phyloP scores from a whole-genome alignment of 2,797 vertebrate genomes.

The Perodicticus potto region DNA sequence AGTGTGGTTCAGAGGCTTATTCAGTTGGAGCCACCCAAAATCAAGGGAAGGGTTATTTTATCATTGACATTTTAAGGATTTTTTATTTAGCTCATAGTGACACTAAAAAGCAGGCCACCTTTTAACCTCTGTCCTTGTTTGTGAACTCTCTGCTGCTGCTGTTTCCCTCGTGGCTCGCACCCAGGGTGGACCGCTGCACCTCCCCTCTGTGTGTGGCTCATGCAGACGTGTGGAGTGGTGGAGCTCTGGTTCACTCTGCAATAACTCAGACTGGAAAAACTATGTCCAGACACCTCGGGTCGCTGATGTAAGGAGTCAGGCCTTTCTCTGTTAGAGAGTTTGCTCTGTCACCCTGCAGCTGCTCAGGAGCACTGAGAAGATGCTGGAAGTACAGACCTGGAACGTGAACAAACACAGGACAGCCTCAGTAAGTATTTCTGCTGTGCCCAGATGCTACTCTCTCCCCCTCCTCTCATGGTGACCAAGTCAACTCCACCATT shows the following conservation, averaged over 20 bases:
- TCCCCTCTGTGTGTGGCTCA: background rate
- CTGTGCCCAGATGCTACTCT: background rate
- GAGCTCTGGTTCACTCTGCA: background rate
- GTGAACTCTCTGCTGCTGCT: background rate
- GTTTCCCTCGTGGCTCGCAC: fast-evolving
- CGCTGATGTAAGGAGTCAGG: background rate
- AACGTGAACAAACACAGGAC: background rate
- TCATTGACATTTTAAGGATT: background rate
- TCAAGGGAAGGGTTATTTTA: background rate
- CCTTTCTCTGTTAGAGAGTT: background rate
- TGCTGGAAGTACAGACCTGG: background rate
- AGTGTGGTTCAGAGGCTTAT: background rate
- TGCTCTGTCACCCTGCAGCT: background rate
- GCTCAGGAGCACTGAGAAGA: background rate
- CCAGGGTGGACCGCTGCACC: too few relatives aligned
- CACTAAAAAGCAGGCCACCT: background rate
- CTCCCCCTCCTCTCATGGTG: fast-evolving
- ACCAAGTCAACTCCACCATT: background rate
- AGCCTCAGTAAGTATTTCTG: background rate
- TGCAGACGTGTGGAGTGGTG: background rate
- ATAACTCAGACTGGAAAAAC: background rate
- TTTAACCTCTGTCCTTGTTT: background rate
- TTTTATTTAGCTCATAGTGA: background rate
- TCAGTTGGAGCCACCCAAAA: background rate
- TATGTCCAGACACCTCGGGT: background rate